Evolutionary conservation across 2,113 vertebrate genomes (phyloP), one percentile per base, ranked within the genome.

Genomic region (Pionites leucogaster): DNA sequence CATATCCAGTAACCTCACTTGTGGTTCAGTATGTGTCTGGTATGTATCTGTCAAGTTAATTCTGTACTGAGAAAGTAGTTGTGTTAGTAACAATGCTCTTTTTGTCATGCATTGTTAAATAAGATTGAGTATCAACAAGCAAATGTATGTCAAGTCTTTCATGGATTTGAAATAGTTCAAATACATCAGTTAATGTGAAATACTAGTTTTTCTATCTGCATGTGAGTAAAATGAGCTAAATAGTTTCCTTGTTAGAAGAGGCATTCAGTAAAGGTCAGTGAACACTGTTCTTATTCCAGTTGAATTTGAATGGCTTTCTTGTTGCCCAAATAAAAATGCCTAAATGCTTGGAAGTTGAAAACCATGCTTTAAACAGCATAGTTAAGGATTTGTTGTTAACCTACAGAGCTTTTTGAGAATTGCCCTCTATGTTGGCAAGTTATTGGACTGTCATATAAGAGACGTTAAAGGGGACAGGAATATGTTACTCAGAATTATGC

Each of bases 251-350:
- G 83, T 97, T 92, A 84, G 80, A 88, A 82, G 78, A 81, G 78
- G 82, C 92, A 72, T 81, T 95, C 78, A 87, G 85, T 81, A 95
- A 94, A 95, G 87, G 84, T 90, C 95, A 95, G 52, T 39, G 84
- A 96, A 94, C 75, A 60, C 94, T 87, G 83, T 91, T 95, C 82
- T 91, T 92, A 93, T 90, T 96, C 90, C 90, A 94, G 80, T 39
- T 91, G 76, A 93, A 95, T 96, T 68, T 95, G 88, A 95, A 88
- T 57, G 9, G 72, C 64, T 94, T 95, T 97, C 65, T 72, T 93
- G 86, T 88, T 91, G 72, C 88, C 57, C 63, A 64, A 12, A 86
- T 79, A 60, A 82, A 95, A 96, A 90, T 64, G 71, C 42, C 71
- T 86, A 50, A 82, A 90, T 35, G 47, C 46, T 80, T 65, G 83